A percentile compares a stretch with the other conserved stretches of the same genome.
phyloP scores from a whole-genome alignment of 2,113 vertebrate genomes.

The Mirza zaza region DNA sequence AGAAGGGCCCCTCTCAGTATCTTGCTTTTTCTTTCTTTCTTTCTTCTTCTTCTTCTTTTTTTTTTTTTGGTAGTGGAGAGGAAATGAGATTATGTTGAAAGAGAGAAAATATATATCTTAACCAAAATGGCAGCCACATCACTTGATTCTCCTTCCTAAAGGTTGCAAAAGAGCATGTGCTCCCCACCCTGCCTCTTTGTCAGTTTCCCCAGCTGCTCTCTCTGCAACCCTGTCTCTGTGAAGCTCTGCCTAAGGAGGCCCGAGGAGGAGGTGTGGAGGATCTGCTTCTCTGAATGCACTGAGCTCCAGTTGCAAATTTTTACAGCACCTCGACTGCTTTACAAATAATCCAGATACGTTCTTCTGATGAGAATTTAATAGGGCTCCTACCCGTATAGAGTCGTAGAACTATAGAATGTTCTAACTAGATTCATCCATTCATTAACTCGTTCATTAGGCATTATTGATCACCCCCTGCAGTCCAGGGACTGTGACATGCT shows the following conservation, averaged over 20 bases:
- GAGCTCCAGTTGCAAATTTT: neutral
- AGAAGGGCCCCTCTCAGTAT: conserved; percentile 65
- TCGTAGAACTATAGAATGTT: neutral
- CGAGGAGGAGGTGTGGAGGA: neutral
- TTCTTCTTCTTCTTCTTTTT: neutral
- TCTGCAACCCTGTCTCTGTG: too few relatives aligned
- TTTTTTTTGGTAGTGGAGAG: neutral
- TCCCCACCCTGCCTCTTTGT: neutral
- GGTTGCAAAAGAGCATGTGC: neutral
- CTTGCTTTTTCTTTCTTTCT: conserved; percentile 19
- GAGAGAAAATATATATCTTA: conserved; percentile 62
- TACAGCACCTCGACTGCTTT: neutral
- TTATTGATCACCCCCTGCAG: neutral
- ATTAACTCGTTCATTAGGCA: neutral
- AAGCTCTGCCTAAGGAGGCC: neutral
- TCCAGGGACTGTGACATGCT: neutral
- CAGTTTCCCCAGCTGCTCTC: neutral
- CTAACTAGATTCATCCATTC: neutral
- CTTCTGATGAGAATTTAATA: neutral
- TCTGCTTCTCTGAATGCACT: neutral
- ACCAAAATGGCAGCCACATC: conserved; percentile 48
- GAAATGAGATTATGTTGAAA: conserved; percentile 58
- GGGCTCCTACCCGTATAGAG: neutral
- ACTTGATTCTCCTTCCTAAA: conserved; percentile 22
- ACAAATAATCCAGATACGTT: neutral